Evolutionary conservation across 2,797 vertebrate genomes (phyloP), one percentile per base, ranked within the genome.

Genomic region (Premnoplex brunnescens): DNA sequence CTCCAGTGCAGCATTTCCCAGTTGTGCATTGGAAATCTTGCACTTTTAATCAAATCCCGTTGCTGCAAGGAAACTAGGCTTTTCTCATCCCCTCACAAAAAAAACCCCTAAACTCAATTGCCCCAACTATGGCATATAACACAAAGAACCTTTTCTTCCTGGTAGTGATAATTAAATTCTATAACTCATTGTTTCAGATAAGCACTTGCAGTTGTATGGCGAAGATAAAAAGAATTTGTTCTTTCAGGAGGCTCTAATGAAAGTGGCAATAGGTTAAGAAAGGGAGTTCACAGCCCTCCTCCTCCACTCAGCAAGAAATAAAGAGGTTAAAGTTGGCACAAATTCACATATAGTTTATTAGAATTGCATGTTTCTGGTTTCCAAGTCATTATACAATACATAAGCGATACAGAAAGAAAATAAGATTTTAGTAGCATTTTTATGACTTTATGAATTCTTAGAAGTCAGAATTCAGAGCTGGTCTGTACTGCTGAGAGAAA

Each of bases 151-250:
- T 68, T 80, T 66, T 93, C 24, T 75, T 87, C 60, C 74, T 84
- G 41, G 49, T 23, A 85, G 73, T 14, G 66, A 85, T 91, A 84
- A 92, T 74, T 92, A 89, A 89, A 89, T 85, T 93, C 88, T 91
- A 28, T 75, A 80, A 75, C n/a, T 93, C 85, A 75, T 83, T 88
- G 83, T 94, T 91, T 91, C 69, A 89, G 79, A 82, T 77, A 81
- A 95, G 69, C 24, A 36, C 37, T 86, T 78, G 55, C 30, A 78
- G 55, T 81, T 71, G 37, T 73, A 92, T 44, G 14, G 39, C 26
- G 73, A 27, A 82, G 69, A 91, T 84, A 93, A 96, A 94, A 52
- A 44, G 9, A 78, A 54, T 68, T 60, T 68, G 13, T 85, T 88
- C 32, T 91, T 95, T 84, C 78, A 91, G 88, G 58, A 91, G 24